phyloP scores from a whole-genome alignment of 2,888 invertebrate species.

The Meta bourneti region DNA sequence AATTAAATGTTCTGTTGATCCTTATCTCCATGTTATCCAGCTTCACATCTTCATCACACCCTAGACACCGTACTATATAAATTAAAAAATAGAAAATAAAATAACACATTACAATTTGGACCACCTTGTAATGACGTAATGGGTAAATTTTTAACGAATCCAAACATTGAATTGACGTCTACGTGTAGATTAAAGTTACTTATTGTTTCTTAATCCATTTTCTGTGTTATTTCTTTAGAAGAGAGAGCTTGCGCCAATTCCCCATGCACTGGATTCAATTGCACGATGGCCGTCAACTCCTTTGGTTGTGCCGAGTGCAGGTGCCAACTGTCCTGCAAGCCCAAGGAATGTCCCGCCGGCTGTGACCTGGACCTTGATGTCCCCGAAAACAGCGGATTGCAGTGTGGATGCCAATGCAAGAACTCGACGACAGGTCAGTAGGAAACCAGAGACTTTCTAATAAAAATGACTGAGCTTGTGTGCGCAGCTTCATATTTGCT shows the following conservation, averaged over 20 bases:
- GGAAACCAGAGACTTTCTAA: not conserved
- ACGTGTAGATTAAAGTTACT: too few species aligned
- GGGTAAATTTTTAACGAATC: too few species aligned
- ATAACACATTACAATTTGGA: too few species aligned
- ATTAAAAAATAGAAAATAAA: too few species aligned
- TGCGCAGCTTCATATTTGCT: too few species aligned
- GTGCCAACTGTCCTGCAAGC: conserved; percentile 71
- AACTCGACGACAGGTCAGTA: conserved; percentile 66
- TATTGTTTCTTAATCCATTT: too few species aligned
- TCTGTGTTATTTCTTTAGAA: conserved; percentile 17
- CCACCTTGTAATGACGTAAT: too few species aligned
- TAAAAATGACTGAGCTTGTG: not conserved
- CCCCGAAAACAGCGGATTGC: conserved; percentile 35
- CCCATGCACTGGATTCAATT: conserved; percentile 65
- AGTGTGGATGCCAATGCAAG: conserved; percentile 72
- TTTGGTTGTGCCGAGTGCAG: conserved; percentile 68
- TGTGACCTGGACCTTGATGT: conserved; percentile 69
- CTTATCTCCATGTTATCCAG: too few species aligned
- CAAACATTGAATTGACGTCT: too few species aligned
- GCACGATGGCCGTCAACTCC: conserved; percentile 59
- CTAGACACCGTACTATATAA: too few species aligned
- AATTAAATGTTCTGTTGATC: too few species aligned
- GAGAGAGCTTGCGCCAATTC: conserved; percentile 64
- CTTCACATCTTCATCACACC: too few species aligned
- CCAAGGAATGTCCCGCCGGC: conserved; percentile 67